Evolutionary conservation across 2,888 invertebrate species (phyloP), one percentile per base, ranked within the genome.

Genomic region (Carpatolechia fugitivella): DNA sequence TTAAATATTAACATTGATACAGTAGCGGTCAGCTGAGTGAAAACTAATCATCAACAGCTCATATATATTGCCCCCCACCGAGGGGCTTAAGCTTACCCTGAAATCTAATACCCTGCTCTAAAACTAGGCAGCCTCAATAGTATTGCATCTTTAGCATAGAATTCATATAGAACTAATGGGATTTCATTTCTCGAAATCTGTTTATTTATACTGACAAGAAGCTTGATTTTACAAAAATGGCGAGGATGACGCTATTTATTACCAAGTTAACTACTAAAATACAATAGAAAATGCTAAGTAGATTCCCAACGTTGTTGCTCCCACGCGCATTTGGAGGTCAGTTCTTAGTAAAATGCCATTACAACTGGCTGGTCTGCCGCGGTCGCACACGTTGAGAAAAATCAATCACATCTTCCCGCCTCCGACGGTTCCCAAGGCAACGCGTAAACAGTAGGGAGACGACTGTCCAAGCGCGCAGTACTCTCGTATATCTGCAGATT

Each of bases 341-440:
- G 3, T 11, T 29, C 10, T 5, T 13, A 29, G n/a, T 44, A 44
- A 24, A 30, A 30, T 47, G 30, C 31, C n/a, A 31, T 13, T 29
- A 47, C 31, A 24, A 54, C 49, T 40, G 33, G 50, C 50, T 50
- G 36, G 36, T 36, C 20, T 24, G n/a, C 20, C 20, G 20, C 30
- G 30, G 29, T 3, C 16, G 20, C 51, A 13, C 24, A 14, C 11
- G 29, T 40, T 24, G 75, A 81, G 82, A 90, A 90, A 90, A 90
- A 90, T 90, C 90, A 90, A 90, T 90, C 80, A 74, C 65, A 66
- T 77, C 75, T 82, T 82, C 82, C 82, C 83, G 81, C 82, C 79
- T 77, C 73, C 66, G 81, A 74, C 83, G 76, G 88, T 89, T 76
- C 71, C 83, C 87, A 84, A 82, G 85, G 85, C 80, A 80, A 90